phyloP scores from a whole-genome alignment of 1,140 invertebrate genomes.

The Leptoteleia sp. region DNA sequence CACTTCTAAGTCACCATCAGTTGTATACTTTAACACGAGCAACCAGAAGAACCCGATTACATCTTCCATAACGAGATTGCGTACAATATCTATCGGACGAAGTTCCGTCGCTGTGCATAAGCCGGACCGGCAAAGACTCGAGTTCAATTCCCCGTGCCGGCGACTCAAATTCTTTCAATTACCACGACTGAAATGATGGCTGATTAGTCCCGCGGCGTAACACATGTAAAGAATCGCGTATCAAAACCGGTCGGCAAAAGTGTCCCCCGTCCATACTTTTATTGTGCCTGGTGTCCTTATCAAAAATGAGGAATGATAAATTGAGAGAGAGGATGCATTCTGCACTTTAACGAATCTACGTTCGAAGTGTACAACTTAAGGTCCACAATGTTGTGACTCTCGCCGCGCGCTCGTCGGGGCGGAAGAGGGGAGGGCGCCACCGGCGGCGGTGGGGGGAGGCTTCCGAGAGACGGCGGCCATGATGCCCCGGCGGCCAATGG shows the following conservation, averaged over 20 bases:
- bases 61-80: too few relatives aligned
- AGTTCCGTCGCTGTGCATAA: too few relatives aligned
- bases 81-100: too few relatives aligned
- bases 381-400: too few relatives aligned
- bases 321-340: slow-evolving; percentile 57
- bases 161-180: slow-evolving; percentile 43
- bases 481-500: slow-evolving; percentile 77
- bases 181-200: slow-evolving; percentile 39
- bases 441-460: too few relatives aligned
- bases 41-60: too few relatives aligned
- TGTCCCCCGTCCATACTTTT: slow-evolving; percentile 42
- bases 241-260: slow-evolving; percentile 55
- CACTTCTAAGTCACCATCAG: too few relatives aligned
- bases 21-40: too few relatives aligned
- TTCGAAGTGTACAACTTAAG: slow-evolving; percentile 45
- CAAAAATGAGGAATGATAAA: slow-evolving; percentile 60
- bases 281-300: slow-evolving; percentile 52
- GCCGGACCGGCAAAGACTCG: not conserved
- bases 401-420: too few relatives aligned
- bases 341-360: slow-evolving; percentile 62
- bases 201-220: slow-evolving; percentile 28
- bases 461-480: too few relatives aligned
- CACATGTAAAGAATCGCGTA: slow-evolving; percentile 38
- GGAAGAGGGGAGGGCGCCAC: too few relatives aligned
- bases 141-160: slow-evolving; percentile 21